Evolutionary conservation across 1,140 invertebrate genomes (phyloP), one percentile per base, ranked within the genome.

Genomic region (Drosophila hydei): DNA sequence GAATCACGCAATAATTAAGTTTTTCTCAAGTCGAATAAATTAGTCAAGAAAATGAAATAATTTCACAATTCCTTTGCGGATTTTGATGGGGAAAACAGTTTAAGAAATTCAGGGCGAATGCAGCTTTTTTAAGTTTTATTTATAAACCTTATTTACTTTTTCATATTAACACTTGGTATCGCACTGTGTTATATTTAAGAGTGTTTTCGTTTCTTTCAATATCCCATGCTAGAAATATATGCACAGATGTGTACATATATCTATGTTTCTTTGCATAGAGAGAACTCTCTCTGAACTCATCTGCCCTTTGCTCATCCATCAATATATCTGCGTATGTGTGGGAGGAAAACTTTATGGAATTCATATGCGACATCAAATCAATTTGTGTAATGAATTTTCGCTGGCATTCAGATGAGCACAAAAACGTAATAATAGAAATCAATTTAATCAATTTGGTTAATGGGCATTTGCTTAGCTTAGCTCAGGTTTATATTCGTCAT

Each of bases 311-410:
- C 25, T 33, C 55, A 71, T 71, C 68, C 51, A 71, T 56, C 68
- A 64, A 56, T 27, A 30, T 30, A 30, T 8, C 7, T 30, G 27
- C 9, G 27, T 30, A 8, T 30, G 7, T 30, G 30, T 33, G 30
- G 30, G 19, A 48, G n/a, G 19, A 6, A 23, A 47, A 36, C 8
- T 40, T 21, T 25, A 23, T 23, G 16, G 19, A 36, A 47, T 8
- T 30, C 43, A 74, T 50, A 47, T 68, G 72, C 61, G 45, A 23
- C 18, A 33, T 18, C 36, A 27, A 58, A 42, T 51, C 80, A 76
- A 84, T 84, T 84, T 87, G 64, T 67, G 58, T 84, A 80, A 84
- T 87, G 79, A 85, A 73, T 77, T 84, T 74, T 58, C 51, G 73
- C 47, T 69, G 77, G 67, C 77, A 75, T 73, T 63, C 58, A 21